Base-by-base conservation (phyloP, 2,797 vertebrate genomes). In the Glyptemys insculpta region DNA sequence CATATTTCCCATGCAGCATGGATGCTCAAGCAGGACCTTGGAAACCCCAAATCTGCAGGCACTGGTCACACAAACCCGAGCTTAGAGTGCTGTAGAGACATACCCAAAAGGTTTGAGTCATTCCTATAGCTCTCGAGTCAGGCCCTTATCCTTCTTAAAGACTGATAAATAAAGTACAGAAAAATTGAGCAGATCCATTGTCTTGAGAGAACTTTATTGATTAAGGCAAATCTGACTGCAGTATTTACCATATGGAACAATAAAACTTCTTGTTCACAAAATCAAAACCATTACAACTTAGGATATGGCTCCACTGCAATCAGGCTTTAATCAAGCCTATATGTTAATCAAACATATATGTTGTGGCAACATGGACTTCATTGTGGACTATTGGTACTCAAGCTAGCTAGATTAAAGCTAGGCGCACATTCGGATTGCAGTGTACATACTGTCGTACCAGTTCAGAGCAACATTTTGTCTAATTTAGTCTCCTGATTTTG, bases 141-240 rank as follows among this genome's bases (percentile, higher is more conserved):
- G 68, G 21, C 41, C 19, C 68, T 72, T 72, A 37, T 41, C 37
- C 37, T 72, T 23, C 65, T 68, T 68, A 37, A n/a, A 68, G 65
- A 21, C 3, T 68, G 19, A 37, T 21, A n/a, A 31, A 62, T 16
- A 34, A 21, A 52, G 54, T 85, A 31, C 87, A 3, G 59, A 85
- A 86, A 79, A 2, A 37, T 82, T 83, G 65, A 8, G 4, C 7
- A 85, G 44, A 80, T 88, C 72, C 86, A 93, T 57, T 92, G 12
- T 80, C 56, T 86, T 65, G 12, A 94, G 93, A 81, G 68, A 50
- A n/a, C 19, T 81, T 80, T 89, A 85, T 92, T 81, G 86, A 89
- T 88, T 85, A 59, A 5, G 80, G 83, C 79, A 16, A 6, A 57
- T 53, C 25, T 18, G 16, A 31, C 90, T 83, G 6, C 65, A 81